These are phyloP conservation scores for Brevimyrus niger DNA, from an alignment of 2,113 vertebrate species.

Conservation along the genomic window DNA sequence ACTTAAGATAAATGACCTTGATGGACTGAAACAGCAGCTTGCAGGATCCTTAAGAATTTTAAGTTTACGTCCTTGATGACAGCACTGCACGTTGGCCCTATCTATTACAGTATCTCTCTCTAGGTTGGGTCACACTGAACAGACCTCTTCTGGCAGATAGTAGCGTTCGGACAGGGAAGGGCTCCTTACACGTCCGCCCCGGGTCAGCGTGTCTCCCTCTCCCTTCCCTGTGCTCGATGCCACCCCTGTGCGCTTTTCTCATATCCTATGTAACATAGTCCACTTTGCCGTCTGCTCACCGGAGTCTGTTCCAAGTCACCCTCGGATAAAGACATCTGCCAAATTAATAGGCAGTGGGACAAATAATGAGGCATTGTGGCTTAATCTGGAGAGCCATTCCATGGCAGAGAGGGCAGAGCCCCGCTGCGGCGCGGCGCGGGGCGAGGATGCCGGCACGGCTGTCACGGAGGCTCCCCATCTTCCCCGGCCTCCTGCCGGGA, in stretches of 20 bases:
- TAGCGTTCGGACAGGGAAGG: neutral
- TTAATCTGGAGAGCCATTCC: neutral
- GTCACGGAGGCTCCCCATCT: neutral
- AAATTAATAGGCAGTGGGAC: neutral
- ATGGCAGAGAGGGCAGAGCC: neutral
- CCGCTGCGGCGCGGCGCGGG: neutral
- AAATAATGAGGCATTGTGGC: constrained; percentile 8
- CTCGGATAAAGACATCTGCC: constrained; percentile 6
- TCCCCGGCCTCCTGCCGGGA: neutral
- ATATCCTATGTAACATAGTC: neutral
- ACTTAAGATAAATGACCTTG: neutral
- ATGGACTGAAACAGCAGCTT: neutral
- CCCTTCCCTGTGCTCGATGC: neutral
- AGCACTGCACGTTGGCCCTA: neutral
- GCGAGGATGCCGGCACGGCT: neutral
- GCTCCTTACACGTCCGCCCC: neutral
- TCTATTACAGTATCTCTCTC: neutral
- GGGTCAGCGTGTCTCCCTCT: neutral
- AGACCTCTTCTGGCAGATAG: neutral
- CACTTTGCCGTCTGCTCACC: neutral
- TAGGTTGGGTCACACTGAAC: neutral
- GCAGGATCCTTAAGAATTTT: neutral
- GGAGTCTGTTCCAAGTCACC: neutral
- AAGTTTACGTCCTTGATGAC: neutral
- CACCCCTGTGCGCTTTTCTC: neutral